A percentile compares a stretch with the other conserved stretches of the same genome.
phyloP scores from a whole-genome alignment of 2,888 invertebrate genomes.

The Monoplex corrugatus region DNA sequence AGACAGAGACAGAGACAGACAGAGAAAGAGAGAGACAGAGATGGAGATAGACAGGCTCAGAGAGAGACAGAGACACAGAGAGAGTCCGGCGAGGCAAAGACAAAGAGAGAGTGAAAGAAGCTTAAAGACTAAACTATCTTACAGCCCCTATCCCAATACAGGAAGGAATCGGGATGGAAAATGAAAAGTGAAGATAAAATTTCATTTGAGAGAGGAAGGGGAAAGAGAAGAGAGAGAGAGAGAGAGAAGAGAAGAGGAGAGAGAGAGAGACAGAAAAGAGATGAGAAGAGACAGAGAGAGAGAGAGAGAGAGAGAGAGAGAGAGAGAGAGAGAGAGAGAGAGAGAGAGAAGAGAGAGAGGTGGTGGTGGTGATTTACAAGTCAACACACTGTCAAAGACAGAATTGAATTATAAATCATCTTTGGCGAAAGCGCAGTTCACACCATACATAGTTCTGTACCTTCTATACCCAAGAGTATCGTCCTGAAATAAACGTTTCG shows the following conservation, averaged over 20 bases:
- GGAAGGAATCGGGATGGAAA: no score
- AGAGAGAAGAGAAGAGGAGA: background rate
- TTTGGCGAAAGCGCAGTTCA: no score
- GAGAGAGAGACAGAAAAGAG: background rate
- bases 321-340: background rate
- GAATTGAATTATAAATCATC: no score
- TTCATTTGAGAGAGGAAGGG: background rate
- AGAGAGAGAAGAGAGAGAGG: background rate
- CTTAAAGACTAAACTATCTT: no score
- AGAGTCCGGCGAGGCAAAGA: background rate
- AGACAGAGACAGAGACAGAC: slow-evolving; percentile 19
- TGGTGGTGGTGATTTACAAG: no score
- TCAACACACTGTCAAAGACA: no score
- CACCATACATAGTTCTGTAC: no score
- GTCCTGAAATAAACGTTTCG: no score
- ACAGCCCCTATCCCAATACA: no score
- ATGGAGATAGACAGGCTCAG: background rate
- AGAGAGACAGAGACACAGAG: background rate
- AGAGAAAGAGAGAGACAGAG: slow-evolving; percentile 14
- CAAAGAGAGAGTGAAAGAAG: background rate
- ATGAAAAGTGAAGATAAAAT: background rate
- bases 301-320: background rate
- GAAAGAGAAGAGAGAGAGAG: background rate
- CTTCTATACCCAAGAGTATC: no score
- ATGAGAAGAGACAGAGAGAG: background rate